Evolutionary conservation across 2,113 vertebrate species (phyloP), one percentile per base, ranked within the genome.

Genomic region (Epinephelus moara): DNA sequence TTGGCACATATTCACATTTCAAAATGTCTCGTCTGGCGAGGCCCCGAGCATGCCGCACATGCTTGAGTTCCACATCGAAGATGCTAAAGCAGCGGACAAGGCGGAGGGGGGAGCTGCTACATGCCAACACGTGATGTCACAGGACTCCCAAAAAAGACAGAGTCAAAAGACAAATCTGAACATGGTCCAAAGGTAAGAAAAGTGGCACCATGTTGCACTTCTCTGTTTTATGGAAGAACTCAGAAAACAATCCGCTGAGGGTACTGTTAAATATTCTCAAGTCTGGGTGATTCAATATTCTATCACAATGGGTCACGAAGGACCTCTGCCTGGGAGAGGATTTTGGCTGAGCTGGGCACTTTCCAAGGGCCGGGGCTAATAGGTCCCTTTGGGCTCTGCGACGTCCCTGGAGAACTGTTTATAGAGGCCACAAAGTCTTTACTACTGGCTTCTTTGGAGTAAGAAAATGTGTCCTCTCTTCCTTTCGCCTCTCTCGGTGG

Each of bases 281-380:
- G 37, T 84, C 71, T 33, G 78, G 67, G 59, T 47, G 57, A 87
- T 78, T 75, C 52, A 53, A 62, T 72, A 79, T 88, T 80, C 78
- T 70, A 88, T 89, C 88, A 94, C 78, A 88, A 89, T 83, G 93
- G 78, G 84, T 94, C 91, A 47, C 73, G 86, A 57, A 96, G 85
- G 67, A 93, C 93, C 88, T 95, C 95, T 18, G 75, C 94, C 85
- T 88, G 88, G 52, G 95, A 90, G 70, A 95, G 93, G 84, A 96
- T 96, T 93, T 91, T 96, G 19, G 85, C 95, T 37, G 95, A 91
- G 60, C 94, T 93, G 2, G 97, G 97, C 42, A 97, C 95, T 90
- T 96, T 97, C 98, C 97, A 99, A 2, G 96, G 96, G 19, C 97
- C 96, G 0, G 97, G 96, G 73, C 93, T 95, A 68, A 98, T 91